Percentiles rank a stretch among this genome's conserved stretches.
Conservation (phyloP, 2,888 invertebrate genomes). For the Heliconius aoede region DNA sequence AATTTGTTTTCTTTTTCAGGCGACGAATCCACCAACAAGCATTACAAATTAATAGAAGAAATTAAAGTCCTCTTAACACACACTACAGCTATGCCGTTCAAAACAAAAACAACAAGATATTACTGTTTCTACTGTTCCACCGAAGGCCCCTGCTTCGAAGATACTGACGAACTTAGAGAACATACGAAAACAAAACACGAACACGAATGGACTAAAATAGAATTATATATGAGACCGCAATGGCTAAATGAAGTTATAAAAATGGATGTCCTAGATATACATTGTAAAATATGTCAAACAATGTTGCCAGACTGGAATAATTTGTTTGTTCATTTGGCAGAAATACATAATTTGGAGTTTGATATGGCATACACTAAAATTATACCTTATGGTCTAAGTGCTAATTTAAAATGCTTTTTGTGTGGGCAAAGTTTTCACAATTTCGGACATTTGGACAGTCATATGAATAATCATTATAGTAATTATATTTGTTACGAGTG, state of each 20-base stretch:
- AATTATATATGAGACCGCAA: slow-evolving; percentile 60
- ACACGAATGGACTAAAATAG: slow-evolving; percentile 52
- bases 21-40: slow-evolving; percentile 43
- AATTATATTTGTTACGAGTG: slow-evolving; percentile 69
- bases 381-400: slow-evolving; percentile 59
- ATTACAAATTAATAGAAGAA: slow-evolving; percentile 57
- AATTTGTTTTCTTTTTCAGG: slow-evolving; percentile 28
- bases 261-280: slow-evolving; percentile 60
- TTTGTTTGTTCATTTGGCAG: slow-evolving; percentile 62
- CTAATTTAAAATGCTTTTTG: slow-evolving; percentile 57
- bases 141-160: slow-evolving; percentile 53
- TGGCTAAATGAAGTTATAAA: slow-evolving; percentile 65
- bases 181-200: slow-evolving; percentile 59
- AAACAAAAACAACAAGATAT: slow-evolving; percentile 54
- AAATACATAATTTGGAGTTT: slow-evolving; percentile 54
- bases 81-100: slow-evolving; percentile 68
- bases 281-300: slow-evolving; percentile 58
- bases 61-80: slow-evolving; percentile 58
- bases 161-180: slow-evolving; percentile 56
- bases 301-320: slow-evolving; percentile 59
- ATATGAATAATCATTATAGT: slow-evolving; percentile 70
- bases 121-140: slow-evolving; percentile 65
- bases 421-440: slow-evolving; percentile 57
- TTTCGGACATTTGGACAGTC: slow-evolving; percentile 60
- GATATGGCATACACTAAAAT: slow-evolving; percentile 58